phyloP scores from a whole-genome alignment of 2,888 invertebrate genomes.

The Phengaris arion region DNA sequence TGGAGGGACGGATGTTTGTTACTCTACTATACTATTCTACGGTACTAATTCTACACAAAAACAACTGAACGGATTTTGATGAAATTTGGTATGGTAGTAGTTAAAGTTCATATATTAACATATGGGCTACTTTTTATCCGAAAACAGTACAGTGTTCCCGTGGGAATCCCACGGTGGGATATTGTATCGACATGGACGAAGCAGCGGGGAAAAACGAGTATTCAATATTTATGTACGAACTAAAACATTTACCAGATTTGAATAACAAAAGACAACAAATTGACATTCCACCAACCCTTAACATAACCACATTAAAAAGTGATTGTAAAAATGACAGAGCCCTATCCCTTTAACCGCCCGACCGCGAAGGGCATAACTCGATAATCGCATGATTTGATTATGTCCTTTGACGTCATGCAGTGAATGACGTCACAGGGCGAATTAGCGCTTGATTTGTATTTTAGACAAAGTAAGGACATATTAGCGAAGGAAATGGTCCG shows the following conservation, averaged over 20 bases:
- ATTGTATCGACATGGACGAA: no score
- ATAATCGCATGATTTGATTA: constrained; percentile 64
- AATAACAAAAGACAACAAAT: constrained; percentile 24
- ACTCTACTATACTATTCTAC: no score
- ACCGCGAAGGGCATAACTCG: constrained; percentile 64
- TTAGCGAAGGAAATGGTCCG: no score
- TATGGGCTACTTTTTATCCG: no score
- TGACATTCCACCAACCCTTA: neutral
- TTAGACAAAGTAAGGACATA: no score
- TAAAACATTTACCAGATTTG: neutral
- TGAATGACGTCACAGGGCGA: constrained; percentile 39
- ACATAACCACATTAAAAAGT: constrained; percentile 8
- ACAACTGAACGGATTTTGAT: no score
- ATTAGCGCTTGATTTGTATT: constrained; percentile 32
- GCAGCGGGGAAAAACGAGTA: neutral
- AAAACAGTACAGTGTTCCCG: no score
- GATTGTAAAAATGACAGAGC: neutral
- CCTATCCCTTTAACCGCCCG: constrained; percentile 33
- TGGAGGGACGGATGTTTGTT: no score
- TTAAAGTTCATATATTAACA: no score
- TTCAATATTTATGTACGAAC: neutral
- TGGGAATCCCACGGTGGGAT: no score
- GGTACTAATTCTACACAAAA: no score
- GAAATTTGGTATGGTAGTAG: no score
- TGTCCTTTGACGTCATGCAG: constrained; percentile 56